Evolutionary conservation across 2,888 invertebrate species (phyloP).

Genomic region (Leptura quadrifasciata): DNA sequence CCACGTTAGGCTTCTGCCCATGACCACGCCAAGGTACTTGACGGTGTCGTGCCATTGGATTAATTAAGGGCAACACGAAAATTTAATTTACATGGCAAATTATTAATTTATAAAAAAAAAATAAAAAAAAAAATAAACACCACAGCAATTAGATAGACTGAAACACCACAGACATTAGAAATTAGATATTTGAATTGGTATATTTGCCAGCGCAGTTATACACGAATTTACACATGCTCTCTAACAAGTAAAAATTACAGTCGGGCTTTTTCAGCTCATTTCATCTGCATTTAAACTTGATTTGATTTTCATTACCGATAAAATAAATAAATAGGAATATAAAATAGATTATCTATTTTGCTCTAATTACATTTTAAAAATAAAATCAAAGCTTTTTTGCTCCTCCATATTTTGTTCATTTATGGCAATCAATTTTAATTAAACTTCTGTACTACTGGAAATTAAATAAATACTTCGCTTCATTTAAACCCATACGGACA

Average conservation of each 20-base stretch:
- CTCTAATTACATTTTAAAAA: background rate
- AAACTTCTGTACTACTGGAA: constrained; percentile 2
- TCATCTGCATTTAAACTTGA: background rate
- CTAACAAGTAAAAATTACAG: no score
- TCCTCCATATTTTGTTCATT: background rate
- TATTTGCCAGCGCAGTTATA: no score
- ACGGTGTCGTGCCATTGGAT: no score
- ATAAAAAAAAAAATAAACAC: no score
- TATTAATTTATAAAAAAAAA: no score
- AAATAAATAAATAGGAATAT: background rate
- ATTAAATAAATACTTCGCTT: background rate
- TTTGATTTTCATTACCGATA: background rate
- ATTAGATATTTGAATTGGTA: background rate
- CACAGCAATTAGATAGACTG: no score
- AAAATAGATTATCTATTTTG: background rate
- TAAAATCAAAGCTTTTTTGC: background rate
- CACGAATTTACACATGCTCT: no score
- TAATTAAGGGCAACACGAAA: no score
- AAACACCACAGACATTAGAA: no score
- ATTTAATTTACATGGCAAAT: no score
- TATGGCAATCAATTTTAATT: background rate
- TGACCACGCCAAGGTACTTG: no score
- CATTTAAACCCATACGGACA: background rate
- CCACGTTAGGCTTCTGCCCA: no score
- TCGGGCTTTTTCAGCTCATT: background rate